These are phyloP conservation scores for Tricholauxania praeusta DNA, from an alignment of 2,888 invertebrate species.

Conservation along the genomic window DNA sequence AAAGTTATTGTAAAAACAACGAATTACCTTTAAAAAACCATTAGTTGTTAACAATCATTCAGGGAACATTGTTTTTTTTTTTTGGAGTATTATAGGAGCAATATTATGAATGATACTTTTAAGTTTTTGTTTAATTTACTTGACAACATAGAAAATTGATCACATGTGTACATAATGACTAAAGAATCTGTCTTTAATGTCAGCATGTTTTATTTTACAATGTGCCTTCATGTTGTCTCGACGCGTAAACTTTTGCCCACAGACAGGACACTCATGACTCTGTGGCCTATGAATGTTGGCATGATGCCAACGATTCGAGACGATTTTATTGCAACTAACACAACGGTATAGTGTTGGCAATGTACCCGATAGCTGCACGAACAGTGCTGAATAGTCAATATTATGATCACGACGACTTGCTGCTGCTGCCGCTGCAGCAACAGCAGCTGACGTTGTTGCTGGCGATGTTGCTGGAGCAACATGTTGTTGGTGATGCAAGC, in stretches of 20 bases:
- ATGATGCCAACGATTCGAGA: slow-evolving; percentile 76
- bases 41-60: too few relatives aligned
- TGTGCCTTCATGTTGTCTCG: slow-evolving; percentile 76
- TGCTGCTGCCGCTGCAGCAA: slow-evolving; percentile 59
- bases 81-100: not conserved
- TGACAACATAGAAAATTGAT: slow-evolving; percentile 67
- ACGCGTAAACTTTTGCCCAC: slow-evolving; percentile 73
- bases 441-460: slow-evolving; percentile 46
- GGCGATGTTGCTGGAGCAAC: slow-evolving; percentile 39
- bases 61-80: not conserved
- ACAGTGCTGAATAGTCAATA: slow-evolving; percentile 68
- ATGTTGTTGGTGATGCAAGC: slow-evolving; percentile 44
- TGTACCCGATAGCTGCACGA: slow-evolving; percentile 67
- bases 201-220: slow-evolving; percentile 73
- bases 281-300: slow-evolving; percentile 73
- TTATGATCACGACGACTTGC: slow-evolving; percentile 68
- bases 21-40: too few relatives aligned
- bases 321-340: slow-evolving; percentile 73
- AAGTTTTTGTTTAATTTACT: slow-evolving; percentile 47
- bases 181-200: slow-evolving; percentile 69
- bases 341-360: slow-evolving; percentile 71
- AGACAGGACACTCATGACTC: slow-evolving; percentile 73
- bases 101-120: not conserved
- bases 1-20: too few relatives aligned
- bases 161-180: slow-evolving; percentile 70